Evolutionary conservation across 2,797 vertebrate species (phyloP).

Genomic region (Propithecus deckenii): DNA sequence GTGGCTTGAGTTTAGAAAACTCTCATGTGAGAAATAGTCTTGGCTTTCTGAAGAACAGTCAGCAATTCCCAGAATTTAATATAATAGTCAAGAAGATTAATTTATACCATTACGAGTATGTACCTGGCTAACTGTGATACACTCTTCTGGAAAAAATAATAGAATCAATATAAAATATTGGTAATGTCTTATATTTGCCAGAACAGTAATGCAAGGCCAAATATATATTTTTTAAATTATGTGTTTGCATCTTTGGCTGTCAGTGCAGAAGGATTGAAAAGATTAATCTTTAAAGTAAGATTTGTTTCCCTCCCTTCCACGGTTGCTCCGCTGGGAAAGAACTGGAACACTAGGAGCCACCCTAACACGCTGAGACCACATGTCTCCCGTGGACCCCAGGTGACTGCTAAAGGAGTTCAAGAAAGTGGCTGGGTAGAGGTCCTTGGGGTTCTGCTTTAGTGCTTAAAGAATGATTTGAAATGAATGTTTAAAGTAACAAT

Average conservation of each 20-base stretch:
- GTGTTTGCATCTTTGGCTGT: slow-evolving; percentile 2
- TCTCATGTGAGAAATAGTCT: slow-evolving; percentile 19
- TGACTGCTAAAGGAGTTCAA: background rate
- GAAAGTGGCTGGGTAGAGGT: background rate
- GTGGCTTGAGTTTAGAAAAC: slow-evolving; percentile 46
- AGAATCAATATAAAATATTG: slow-evolving; percentile 47
- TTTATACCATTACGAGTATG: background rate
- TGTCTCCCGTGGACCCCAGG: background rate
- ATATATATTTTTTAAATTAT: background rate
- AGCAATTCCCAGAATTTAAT: slow-evolving; percentile 35
- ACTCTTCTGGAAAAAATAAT: slow-evolving; percentile 14
- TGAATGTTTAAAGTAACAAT: background rate
- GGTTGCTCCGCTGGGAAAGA: background rate
- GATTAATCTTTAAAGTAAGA: slow-evolving; percentile 8
- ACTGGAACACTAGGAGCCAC: background rate
- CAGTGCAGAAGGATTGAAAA: background rate
- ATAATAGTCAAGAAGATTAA: slow-evolving; percentile 5
- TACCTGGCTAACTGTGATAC: background rate
- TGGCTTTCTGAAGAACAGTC: slow-evolving; percentile 27
- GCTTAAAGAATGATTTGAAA: background rate
- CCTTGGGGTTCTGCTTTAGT: background rate
- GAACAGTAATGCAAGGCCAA: background rate
- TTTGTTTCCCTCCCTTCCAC: background rate
- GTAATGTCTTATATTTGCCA: background rate
- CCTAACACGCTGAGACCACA: background rate